A percentile compares a stretch with the other conserved stretches of the same genome.
phyloP scores from a whole-genome alignment of 2,888 invertebrate species.

The Caradrina kadenii region DNA sequence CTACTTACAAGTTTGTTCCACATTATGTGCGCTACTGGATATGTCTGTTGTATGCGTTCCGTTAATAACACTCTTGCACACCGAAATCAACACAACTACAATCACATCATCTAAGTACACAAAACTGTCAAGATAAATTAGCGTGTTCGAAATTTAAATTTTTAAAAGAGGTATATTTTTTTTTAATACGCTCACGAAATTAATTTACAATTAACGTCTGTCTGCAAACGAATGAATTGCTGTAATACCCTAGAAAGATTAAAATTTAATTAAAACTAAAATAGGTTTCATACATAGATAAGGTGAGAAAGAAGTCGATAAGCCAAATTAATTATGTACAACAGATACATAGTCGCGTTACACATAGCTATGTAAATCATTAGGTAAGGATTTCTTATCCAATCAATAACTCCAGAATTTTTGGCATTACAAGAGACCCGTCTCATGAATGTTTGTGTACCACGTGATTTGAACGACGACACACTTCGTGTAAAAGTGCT shows the following conservation, averaged over 20 bases:
- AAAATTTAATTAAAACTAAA: neutral
- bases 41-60: constrained; percentile 39
- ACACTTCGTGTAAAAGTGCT: neutral
- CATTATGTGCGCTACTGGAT: constrained; percentile 36
- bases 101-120: neutral
- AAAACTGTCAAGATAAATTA: neutral
- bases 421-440: constrained; percentile 50
- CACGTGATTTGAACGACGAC: constrained; percentile 17
- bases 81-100: neutral
- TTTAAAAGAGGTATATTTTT: neutral
- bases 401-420: constrained; percentile 38
- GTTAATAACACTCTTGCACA: neutral
- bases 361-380: constrained; percentile 8
- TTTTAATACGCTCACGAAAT: neutral
- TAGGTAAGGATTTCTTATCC: constrained; percentile 20
- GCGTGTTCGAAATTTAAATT: neutral
- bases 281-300: constrained; percentile 13
- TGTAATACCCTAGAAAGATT: constrained; percentile 10
- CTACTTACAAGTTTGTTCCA: constrained; percentile 7
- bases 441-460: constrained; percentile 1
- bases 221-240: neutral
- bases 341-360: neutral
- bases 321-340: constrained; percentile 10
- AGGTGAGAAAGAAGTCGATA: constrained; percentile 9
- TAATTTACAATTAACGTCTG: neutral